A percentile compares a stretch with the other conserved stretches of the same genome.
Conservation (phyloP, 37 sponge, comb jelly and placozoan species). For the Geodia barretti region DNA sequence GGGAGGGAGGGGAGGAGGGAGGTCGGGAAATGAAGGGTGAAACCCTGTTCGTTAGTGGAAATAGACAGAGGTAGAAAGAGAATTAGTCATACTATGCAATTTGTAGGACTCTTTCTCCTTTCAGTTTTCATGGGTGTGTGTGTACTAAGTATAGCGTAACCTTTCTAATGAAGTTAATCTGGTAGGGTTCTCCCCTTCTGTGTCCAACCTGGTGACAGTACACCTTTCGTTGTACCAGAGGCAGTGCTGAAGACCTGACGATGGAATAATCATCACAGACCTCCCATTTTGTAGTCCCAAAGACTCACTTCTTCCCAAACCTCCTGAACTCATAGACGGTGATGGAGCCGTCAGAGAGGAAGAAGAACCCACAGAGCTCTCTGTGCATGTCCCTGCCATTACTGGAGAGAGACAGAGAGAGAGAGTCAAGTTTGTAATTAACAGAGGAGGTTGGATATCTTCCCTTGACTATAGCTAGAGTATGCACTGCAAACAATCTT, state of each 20-base stretch:
- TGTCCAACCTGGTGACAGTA: slow-evolving; percentile 29
- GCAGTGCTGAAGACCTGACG: slow-evolving; percentile 45
- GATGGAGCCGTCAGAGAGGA: slow-evolving; percentile 65
- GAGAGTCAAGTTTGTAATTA: too few relatives aligned
- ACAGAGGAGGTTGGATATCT: background rate
- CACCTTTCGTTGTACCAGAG: slow-evolving; percentile 45
- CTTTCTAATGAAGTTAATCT: slow-evolving; percentile 49
- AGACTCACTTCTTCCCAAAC: slow-evolving; percentile 66
- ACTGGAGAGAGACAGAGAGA: slow-evolving; percentile 8
- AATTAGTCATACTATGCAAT: too few relatives aligned
- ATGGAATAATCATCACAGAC: background rate
- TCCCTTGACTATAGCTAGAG: too few relatives aligned
- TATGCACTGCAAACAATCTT: too few relatives aligned
- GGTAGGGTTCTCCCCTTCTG: slow-evolving; percentile 43
- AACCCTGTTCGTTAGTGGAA: slow-evolving; percentile 14
- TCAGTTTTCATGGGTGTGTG: background rate
- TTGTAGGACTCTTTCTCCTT: background rate
- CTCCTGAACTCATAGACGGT: slow-evolving; percentile 81
- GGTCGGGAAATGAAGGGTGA: slow-evolving; percentile 35
- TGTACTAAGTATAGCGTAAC: background rate
- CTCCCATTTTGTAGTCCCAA: background rate
- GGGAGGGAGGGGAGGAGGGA: slow-evolving; percentile 40
- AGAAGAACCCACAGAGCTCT: slow-evolving; percentile 81
- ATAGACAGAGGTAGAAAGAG: background rate
- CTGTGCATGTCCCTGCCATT: slow-evolving; percentile 74